Percentiles rank a stretch among this genome's conserved stretches.
phyloP scores from a whole-genome alignment of 2,113 vertebrate species.

The Amphiprion ocellaris region DNA sequence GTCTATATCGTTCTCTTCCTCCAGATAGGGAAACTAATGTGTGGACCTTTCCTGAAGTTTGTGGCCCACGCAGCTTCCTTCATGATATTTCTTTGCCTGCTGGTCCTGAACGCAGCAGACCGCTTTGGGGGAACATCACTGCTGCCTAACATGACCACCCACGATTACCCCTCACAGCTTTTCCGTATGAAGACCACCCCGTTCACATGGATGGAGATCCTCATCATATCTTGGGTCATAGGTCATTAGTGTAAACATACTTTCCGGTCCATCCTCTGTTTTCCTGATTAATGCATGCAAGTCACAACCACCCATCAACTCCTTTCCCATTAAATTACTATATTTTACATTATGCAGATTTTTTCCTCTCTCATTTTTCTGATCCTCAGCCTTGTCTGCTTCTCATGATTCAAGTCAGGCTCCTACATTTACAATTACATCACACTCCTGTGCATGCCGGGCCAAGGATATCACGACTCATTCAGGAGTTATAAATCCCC shows the following conservation, averaged over 20 bases:
- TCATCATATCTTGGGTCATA: constrained; percentile 98
- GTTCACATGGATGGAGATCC: constrained; percentile 97
- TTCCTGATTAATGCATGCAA: background rate
- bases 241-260: constrained; percentile 82
- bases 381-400: background rate
- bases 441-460: constrained; percentile 15
- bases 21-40: constrained; percentile 93
- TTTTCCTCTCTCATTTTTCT: constrained; percentile 1
- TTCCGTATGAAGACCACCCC: constrained; percentile 97
- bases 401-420: constrained; percentile 15
- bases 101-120: constrained; percentile 96
- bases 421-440: constrained; percentile 32
- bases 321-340: background rate
- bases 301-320: background rate
- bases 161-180: constrained; percentile 91
- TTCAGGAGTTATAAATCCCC: constrained; percentile 14
- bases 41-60: constrained; percentile 96
- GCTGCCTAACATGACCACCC: constrained; percentile 93
- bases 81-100: constrained; percentile 93
- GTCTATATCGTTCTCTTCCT: background rate
- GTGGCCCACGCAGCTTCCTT: constrained; percentile 97
- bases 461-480: constrained; percentile 32
- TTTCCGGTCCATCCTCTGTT: background rate
- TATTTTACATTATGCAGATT: background rate
- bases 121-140: constrained; percentile 94